Evolutionary conservation across 1,140 invertebrate genomes (phyloP).

Genomic region (Brachionus angularis): DNA sequence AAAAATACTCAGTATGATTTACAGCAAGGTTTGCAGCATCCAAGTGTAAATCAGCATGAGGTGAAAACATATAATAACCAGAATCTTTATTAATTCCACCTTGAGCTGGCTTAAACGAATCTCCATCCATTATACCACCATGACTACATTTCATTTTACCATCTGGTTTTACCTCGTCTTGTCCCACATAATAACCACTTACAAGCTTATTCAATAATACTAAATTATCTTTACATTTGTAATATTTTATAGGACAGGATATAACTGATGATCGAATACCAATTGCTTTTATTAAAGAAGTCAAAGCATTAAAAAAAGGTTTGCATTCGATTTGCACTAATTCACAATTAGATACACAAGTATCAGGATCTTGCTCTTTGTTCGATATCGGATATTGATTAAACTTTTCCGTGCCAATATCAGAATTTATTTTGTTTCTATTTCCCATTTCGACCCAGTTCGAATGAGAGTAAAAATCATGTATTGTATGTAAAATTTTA

Average conservation of each 20-base stretch:
- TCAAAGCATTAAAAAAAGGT: not conserved
- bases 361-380: not conserved
- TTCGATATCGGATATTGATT: not conserved
- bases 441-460: slow-evolving; percentile 45
- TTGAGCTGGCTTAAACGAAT: not conserved
- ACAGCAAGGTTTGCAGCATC: slow-evolving; percentile 22
- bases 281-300: not conserved
- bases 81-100: slow-evolving; percentile 44
- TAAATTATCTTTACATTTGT: slow-evolving; percentile 14
- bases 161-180: slow-evolving; percentile 17
- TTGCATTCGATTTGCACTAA: slow-evolving; percentile 17
- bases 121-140: slow-evolving; percentile 25
- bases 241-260: slow-evolving; percentile 32
- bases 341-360: not conserved
- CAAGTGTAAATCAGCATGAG: slow-evolving; percentile 22
- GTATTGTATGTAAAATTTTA: slow-evolving; percentile 34
- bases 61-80: slow-evolving; percentile 21
- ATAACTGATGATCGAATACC: not conserved
- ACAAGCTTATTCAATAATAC: not conserved
- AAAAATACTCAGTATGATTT: slow-evolving; percentile 31
- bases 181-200: slow-evolving; percentile 17
- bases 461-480: slow-evolving; percentile 44
- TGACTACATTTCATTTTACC: slow-evolving; percentile 31
- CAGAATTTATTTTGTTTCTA: not conserved
- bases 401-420: slow-evolving; percentile 14